phyloP scores from a whole-genome alignment of 2,113 vertebrate species.

The Aspidoscelis tigris region DNA sequence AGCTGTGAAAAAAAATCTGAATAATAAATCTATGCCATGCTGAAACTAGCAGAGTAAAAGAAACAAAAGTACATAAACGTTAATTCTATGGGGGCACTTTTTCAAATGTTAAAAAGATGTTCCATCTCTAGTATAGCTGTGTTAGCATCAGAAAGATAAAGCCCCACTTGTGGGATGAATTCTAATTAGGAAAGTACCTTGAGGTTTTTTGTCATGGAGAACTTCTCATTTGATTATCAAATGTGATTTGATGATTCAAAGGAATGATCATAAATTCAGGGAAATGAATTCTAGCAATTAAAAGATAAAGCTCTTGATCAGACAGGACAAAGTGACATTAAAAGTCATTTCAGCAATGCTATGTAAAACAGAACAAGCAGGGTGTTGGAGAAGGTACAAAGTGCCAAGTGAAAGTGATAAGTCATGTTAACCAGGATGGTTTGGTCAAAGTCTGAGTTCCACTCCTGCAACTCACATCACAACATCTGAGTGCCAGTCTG shows the following conservation, averaged over 20 bases:
- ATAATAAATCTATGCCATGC: constrained; percentile 49
- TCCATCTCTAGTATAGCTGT: constrained; percentile 22
- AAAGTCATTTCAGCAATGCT: neutral
- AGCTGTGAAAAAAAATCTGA: constrained; percentile 23
- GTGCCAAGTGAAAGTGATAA: no score
- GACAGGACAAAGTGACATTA: neutral
- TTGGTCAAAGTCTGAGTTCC: no score
- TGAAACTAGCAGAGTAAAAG: constrained; percentile 30
- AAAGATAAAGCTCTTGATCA: constrained; percentile 4
- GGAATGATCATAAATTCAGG: constrained; percentile 21
- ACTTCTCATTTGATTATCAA: constrained; percentile 17
- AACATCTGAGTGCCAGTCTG: no score
- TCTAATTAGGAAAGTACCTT: constrained; percentile 7
- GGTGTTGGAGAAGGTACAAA: no score
- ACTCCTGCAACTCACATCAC: no score
- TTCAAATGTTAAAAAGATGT: constrained; percentile 42
- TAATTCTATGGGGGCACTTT: neutral
- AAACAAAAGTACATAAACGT: neutral
- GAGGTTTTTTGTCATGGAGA: constrained; percentile 31
- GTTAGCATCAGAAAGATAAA: constrained; percentile 52
- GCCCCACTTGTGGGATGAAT: constrained; percentile 27
- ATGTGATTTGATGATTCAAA: neutral
- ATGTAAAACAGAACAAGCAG: no score
- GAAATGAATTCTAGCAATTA: constrained; percentile 12
- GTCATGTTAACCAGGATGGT: no score